Conservation (phyloP, 1,140 invertebrate genomes). For the Sinonovacula constricta region DNA sequence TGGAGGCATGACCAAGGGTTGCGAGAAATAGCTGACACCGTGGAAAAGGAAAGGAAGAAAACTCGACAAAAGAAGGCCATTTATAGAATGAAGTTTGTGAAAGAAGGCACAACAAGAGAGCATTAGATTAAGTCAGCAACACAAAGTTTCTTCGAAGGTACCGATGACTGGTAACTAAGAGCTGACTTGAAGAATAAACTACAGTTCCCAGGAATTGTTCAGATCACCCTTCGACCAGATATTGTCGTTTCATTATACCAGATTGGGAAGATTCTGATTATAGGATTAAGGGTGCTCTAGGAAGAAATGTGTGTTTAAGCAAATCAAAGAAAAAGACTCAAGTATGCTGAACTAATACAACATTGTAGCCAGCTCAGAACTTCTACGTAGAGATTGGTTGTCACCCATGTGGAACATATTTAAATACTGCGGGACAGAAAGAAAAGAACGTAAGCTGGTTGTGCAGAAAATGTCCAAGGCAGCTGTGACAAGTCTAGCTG, state of each 20-base stretch:
- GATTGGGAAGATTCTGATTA: conserved; percentile 1
- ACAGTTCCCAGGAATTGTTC: conserved; percentile 8
- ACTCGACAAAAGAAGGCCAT: background rate
- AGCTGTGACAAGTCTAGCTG: conserved; percentile 11
- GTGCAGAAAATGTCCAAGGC: conserved; percentile 5
- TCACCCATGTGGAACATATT: conserved; percentile 7
- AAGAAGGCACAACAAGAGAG: background rate
- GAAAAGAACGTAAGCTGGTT: background rate
- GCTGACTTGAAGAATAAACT: conserved; percentile 1
- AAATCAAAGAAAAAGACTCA: background rate
- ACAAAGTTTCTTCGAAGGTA: background rate
- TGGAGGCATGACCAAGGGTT: conserved; percentile 13
- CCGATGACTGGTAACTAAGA: conserved; percentile 24
- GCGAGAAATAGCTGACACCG: conserved; percentile 8
- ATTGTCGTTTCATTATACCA: background rate
- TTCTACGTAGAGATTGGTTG: conserved; percentile 10
- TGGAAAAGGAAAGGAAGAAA: conserved; percentile 3
- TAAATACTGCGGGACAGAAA: background rate
- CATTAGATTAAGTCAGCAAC: background rate
- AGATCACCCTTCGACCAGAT: background rate
- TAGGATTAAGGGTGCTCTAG: conserved; percentile 1
- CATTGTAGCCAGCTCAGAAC: conserved; percentile 8
- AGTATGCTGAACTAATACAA: background rate
- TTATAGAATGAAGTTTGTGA: background rate
- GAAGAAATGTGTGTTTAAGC: conserved; percentile 10